Base-by-base conservation (phyloP, 2,113 vertebrate species). In the Onychostruthus taczanowskii region DNA sequence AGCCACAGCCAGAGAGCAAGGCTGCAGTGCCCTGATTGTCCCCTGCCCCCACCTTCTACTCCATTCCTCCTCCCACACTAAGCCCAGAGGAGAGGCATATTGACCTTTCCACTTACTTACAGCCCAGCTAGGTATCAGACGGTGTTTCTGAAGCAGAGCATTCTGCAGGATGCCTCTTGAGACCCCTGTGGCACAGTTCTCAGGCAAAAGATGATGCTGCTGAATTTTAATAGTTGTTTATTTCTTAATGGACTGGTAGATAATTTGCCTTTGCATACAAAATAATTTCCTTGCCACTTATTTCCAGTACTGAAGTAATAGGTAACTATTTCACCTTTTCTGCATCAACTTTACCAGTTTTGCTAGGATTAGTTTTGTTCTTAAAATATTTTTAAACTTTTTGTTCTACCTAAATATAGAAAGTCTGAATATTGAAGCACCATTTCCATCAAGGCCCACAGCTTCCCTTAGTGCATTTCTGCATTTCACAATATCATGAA, bases 71-170 rank as follows among this genome's bases (percentile, higher is more conserved):
- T 63, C 47, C 35, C 1, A 3, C 41, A 82, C 41, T 67, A 37
- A 44, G 49, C 16, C 20, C 43, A 41, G 62, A 44, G 37, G 41
- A 73, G 17, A 79, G 33, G 9, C 13, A 23, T 41, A 33, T 37
- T 1, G 1, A 18, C 39, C 74, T 61, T 82, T 76, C 44, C 0
- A 0, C 62, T 52, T 56, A 7, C 67, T 58, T 56, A 2, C 37
- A 94, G 33, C 20, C 37, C 50, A 58, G 1, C n/a, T 0, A 0
- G 31, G 2, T 19, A 7, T 50, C 22, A 28, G 1, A 2, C 0
- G 3, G 4, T 68, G 24, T 19, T 91, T 52, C 63, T 83, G 76
- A 86, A 85, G 44, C 72, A 88, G 33, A 72, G 35, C 24, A 59
- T 21, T 87, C 59, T 68, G 66, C 44, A 79, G 31, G 27, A 68